Conservation (phyloP, 2,888 invertebrate species). For the Blomia tropicalis region DNA sequence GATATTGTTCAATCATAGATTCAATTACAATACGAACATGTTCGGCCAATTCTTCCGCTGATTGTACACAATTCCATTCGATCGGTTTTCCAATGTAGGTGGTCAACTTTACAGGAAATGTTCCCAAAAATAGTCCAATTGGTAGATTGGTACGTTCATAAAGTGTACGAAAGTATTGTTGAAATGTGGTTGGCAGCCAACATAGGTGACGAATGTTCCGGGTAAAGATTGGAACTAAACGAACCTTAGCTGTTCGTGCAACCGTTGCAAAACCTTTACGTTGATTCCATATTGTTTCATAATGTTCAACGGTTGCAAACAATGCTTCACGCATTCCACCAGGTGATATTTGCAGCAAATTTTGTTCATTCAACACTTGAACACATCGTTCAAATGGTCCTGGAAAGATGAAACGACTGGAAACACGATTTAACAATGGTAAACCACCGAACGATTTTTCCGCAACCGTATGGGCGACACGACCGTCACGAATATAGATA, state of each 20-base stretch:
- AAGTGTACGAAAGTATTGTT: constrained; percentile 55
- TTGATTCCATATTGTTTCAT: constrained; percentile 78
- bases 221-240: constrained; percentile 90
- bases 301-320: constrained; percentile 77
- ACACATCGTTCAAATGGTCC: constrained; percentile 83
- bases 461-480: constrained; percentile 67
- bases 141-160: constrained; percentile 74
- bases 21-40: constrained; percentile 62
- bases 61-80: constrained; percentile 50
- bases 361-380: constrained; percentile 60
- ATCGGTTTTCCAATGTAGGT: constrained; percentile 74
- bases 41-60: constrained; percentile 60
- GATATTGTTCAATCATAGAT: constrained; percentile 59
- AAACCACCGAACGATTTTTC: constrained; percentile 86
- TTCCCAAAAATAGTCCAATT: constrained; percentile 83
- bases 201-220: constrained; percentile 89
- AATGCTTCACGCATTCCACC: constrained; percentile 53
- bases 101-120: constrained; percentile 83
- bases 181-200: constrained; percentile 46
- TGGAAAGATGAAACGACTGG: constrained; percentile 75
- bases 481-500: constrained; percentile 55
- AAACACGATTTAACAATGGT: constrained; percentile 51
- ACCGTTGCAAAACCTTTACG: constrained; percentile 90
- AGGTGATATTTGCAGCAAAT: constrained; percentile 79
- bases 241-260: constrained; percentile 83